Conservation (phyloP, 2,888 invertebrate species). For the Strigamia maritima region DNA sequence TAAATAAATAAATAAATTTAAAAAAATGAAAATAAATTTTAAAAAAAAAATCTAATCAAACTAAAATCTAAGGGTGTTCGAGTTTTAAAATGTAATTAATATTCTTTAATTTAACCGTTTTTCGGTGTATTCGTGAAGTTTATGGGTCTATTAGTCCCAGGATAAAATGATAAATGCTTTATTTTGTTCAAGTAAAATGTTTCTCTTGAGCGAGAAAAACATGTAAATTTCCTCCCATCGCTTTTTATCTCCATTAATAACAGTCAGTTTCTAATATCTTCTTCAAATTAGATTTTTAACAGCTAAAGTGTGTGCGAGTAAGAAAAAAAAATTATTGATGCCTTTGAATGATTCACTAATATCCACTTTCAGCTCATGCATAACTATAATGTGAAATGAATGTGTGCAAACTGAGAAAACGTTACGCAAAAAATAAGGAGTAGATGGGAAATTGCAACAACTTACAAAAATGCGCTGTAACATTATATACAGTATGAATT, state of each 20-base stretch:
- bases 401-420: conserved; percentile 29
- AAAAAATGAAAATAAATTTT: neutral
- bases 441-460: neutral
- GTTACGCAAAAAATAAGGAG: neutral
- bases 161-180: conserved; percentile 29
- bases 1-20: too few relatives aligned
- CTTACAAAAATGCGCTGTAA: conserved; percentile 18
- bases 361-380: conserved; percentile 27
- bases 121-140: conserved; percentile 1
- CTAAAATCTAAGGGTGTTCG: neutral
- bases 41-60: conserved; percentile 6
- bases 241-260: conserved; percentile 32
- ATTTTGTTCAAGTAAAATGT: conserved; percentile 21
- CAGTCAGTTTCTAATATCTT: conserved; percentile 32
- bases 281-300: conserved; percentile 34
- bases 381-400: conserved; percentile 31
- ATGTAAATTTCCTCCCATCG: conserved; percentile 31
- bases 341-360: conserved; percentile 32
- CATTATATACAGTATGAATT: neutral
- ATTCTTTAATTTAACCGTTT: conserved; percentile 27
- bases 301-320: conserved; percentile 21
- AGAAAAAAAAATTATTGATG: conserved; percentile 26
- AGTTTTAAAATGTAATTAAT: conserved; percentile 21
- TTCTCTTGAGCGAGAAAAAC: conserved; percentile 23
- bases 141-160: conserved; percentile 19